Base-by-base conservation (phyloP, 2,797 vertebrate species). In the Karalla daura region DNA sequence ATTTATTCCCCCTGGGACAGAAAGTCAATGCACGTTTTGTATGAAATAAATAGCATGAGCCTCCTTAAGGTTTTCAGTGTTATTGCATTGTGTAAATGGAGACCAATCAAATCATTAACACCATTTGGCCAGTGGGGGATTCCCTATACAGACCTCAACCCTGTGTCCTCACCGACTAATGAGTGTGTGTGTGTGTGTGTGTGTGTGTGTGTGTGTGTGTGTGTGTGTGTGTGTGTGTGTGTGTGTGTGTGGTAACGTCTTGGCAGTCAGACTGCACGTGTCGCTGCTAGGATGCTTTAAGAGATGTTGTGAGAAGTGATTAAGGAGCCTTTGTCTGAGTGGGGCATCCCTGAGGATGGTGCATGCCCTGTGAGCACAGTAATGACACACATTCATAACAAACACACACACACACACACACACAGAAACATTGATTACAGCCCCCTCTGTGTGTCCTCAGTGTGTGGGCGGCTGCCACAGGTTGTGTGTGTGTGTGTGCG, bases 181-280 rank as follows among this genome's bases (percentile, higher is more conserved):
- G 11, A 72, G 62, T 11, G 27, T 41, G 35, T 69, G 36, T n/a
- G 62, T 11, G 27, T 41, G 35, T 69, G 36, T 58, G 11, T 69
- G 62, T 11, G 27, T 41, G 35, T 69, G 36, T 58, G 11, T 69
- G 62, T 11, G 27, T 41, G 35, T 69, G 36, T 58, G 11, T 69
- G 62, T 11, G 27, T 41, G 35, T 69, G 36, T 58, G 11, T 69
- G 62, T 11, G 27, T 41, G 35, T 69, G 36, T 58, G 11, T 69
- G 62, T 11, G 27, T 41, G 35, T 69, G 36, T 40, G 35, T 43
- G 33, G 44, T 5, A 24, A 1, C 3, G 0, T 56, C 30, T 41
- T 24, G 4, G 37, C 35, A 25, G 39, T 46, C 23, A 49, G 33
- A 41, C 43, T 5, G 3, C 17, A 35, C 7, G 17, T 2, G n/a